These are phyloP conservation scores for Nomada ruficornis DNA, from an alignment of 2,888 invertebrate species.

Conservation along the genomic window DNA sequence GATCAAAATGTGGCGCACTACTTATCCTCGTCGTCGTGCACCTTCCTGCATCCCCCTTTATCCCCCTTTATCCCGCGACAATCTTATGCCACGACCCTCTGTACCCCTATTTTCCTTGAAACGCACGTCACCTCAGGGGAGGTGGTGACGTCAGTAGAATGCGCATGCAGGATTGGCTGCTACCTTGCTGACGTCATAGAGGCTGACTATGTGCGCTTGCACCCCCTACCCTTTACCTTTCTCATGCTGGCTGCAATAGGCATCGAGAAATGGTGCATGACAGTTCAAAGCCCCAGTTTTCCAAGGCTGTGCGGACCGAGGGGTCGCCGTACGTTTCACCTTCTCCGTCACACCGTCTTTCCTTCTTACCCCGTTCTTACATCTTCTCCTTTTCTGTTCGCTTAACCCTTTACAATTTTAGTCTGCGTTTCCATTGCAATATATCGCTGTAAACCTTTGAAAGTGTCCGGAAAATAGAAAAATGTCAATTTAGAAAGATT, in stretches of 20 bases:
- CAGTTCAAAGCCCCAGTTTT: conserved; percentile 83
- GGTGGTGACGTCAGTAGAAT: conserved; percentile 81
- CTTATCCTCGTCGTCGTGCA: conserved; percentile 68
- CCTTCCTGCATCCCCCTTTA: conserved; percentile 44
- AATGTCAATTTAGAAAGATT: too few species aligned
- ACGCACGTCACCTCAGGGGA: conserved; percentile 80
- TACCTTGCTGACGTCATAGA: conserved; percentile 80
- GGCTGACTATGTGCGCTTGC: conserved; percentile 68
- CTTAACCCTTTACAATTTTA: too few species aligned
- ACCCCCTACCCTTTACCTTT: conserved; percentile 44
- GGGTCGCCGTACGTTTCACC: conserved; percentile 77
- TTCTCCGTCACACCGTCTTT: conserved; percentile 49
- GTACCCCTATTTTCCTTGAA: conserved; percentile 70
- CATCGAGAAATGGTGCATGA: conserved; percentile 79
- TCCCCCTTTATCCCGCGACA: conserved; percentile 54
- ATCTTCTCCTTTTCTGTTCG: neutral
- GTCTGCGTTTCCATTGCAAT: too few species aligned
- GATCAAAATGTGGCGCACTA: conserved; percentile 79
- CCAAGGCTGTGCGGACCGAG: conserved; percentile 81
- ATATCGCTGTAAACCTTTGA: too few species aligned
- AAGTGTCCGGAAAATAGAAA: too few species aligned
- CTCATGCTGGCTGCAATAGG: conserved; percentile 71
- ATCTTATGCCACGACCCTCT: conserved; percentile 66
- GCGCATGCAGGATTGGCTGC: conserved; percentile 78
- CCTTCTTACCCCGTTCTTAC: conserved; percentile 27